These are phyloP conservation scores for Hypena proboscidalis DNA, from an alignment of 2,888 invertebrate genomes.

Conservation along the genomic window DNA sequence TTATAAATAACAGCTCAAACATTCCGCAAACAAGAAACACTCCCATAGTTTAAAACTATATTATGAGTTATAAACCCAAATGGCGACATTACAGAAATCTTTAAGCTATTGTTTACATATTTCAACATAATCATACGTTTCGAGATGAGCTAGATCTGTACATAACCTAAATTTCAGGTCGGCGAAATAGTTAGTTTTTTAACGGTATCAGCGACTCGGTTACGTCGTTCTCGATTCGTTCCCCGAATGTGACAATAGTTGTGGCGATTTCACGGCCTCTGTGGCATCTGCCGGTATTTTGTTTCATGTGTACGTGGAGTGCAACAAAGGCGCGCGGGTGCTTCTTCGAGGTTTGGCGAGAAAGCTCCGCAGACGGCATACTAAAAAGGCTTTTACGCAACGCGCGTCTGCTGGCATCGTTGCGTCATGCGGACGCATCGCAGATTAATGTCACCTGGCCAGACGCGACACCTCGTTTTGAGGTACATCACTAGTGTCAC, in stretches of 20 bases:
- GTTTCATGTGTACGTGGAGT: conserved; percentile 44
- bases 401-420: conserved; percentile 50
- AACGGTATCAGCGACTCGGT: conserved; percentile 69
- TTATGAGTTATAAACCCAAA: conserved; percentile 1
- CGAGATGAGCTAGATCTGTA: conserved; percentile 12
- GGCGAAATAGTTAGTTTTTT: conserved; percentile 21
- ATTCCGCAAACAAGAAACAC: conserved; percentile 20
- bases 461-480: conserved; percentile 44
- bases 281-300: conserved; percentile 24
- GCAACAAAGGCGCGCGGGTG: conserved; percentile 71
- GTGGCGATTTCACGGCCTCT: conserved; percentile 72
- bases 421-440: conserved; percentile 62
- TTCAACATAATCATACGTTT: conserved; percentile 9
- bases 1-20: conserved; percentile 22
- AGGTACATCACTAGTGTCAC: conserved; percentile 17
- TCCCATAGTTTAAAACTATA: background rate
- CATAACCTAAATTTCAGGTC: conserved; percentile 20
- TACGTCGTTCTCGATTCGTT: conserved; percentile 69
- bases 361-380: conserved; percentile 78
- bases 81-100: conserved; percentile 6
- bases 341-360: conserved; percentile 69
- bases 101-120: conserved; percentile 8
- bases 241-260: conserved; percentile 56
- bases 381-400: conserved; percentile 80
- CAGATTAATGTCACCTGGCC: conserved; percentile 59